These are phyloP conservation scores for Eutolmus rufibarbis DNA, from an alignment of 2,888 invertebrate species.

Conservation along the genomic window DNA sequence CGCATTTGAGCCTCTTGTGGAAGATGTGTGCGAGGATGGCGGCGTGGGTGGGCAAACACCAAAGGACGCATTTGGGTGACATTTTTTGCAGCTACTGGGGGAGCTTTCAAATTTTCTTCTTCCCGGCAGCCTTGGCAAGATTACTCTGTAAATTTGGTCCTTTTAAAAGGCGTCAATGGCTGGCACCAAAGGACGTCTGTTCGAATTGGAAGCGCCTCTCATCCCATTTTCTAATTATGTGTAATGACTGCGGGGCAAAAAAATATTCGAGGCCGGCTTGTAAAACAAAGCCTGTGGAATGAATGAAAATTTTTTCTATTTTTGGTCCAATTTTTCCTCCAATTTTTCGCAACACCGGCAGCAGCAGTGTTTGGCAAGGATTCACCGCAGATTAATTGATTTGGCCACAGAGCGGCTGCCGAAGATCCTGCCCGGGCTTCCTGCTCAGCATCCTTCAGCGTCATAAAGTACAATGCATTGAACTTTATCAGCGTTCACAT, in stretches of 20 bases:
- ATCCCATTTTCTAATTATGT: conserved; percentile 10
- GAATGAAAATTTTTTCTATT: neutral
- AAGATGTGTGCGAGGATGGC: neutral
- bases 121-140: neutral
- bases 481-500: neutral
- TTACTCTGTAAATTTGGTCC: neutral
- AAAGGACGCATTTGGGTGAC: conserved; percentile 5
- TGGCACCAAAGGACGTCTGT: neutral
- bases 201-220: neutral
- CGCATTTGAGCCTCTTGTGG: neutral
- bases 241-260: neutral
- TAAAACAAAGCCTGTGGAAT: neutral
- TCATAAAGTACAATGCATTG: conserved; percentile 17
- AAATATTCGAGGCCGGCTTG: neutral
- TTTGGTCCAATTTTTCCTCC: neutral
- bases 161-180: neutral
- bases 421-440: neutral
- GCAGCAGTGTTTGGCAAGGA: neutral
- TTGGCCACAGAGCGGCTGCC: neutral
- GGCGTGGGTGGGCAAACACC: neutral
- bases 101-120: neutral
- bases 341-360: neutral
- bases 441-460: conserved; percentile 3
- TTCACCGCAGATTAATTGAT: neutral
- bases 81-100: conserved; percentile 15